Evolutionary conservation across 2,797 vertebrate genomes (phyloP), one percentile per base, ranked within the genome.

Genomic region (Tadarida brasiliensis): DNA sequence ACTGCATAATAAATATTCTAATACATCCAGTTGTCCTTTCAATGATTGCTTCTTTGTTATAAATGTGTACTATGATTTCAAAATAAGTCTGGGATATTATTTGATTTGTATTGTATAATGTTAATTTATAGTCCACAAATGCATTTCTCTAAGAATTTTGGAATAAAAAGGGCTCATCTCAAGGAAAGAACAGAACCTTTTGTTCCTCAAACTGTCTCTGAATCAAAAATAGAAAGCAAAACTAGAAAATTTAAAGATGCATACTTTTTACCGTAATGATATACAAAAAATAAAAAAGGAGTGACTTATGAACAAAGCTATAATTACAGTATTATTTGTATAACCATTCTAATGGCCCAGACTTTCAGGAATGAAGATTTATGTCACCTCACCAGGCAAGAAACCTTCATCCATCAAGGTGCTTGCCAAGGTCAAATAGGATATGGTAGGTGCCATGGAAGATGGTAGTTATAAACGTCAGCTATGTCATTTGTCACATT

Each of bases 151-250:
- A 86, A 93, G 81, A 82, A 73, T 78, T 30, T 77, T 12, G 84
- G 28, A 82, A 30, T 68, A 83, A 94, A 89, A 85, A 4, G 11
- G 16, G 11, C 10, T 87, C 49, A 61, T 76, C n/a, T 73, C 6
- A 65, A 90, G 59, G 3, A 71, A 96, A 89, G 5, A 68, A 84
- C 2, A 73, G 24, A 92, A 95, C 39, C 49, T 68, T 88, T 91
- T 78, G 11, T 73, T 77, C 10, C 28, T 82, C 4, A 76, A 59
- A 77, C 0, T 51, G 8, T 88, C 77, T 92, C 30, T 93, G 33
- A 86, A 71, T 91, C n/a, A 67, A 61, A 68, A 49, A 68, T 68
- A 68, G 65, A 68, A 86, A 80, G 39, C 51, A 56, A 96, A 74
- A 94, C 14, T 26, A 90, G 28, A 76, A 47, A 61, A 67, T 22